phyloP scores from a whole-genome alignment of 53 echinoderm and acorn worm genomes.

The Paelopatides confundens region DNA sequence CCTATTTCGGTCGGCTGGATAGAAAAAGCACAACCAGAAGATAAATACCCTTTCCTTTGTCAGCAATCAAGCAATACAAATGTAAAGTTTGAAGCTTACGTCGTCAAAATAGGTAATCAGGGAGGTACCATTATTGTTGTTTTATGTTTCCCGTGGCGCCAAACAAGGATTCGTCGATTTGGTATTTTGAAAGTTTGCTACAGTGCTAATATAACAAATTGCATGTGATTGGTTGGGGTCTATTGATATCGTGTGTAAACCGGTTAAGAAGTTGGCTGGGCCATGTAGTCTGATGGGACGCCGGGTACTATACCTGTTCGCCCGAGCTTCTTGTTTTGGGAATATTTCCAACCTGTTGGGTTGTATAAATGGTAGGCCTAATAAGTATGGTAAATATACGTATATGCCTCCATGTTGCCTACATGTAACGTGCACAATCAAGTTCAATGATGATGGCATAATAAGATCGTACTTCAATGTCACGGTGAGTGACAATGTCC shows the following conservation, averaged over 20 bases:
- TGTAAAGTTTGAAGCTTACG: not conserved
- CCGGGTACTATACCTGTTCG: too few relatives aligned
- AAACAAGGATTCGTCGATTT: not conserved
- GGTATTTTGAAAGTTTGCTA: slow-evolving; percentile 23
- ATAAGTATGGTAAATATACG: too few relatives aligned
- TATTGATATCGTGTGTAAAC: too few relatives aligned
- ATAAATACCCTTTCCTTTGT: not conserved
- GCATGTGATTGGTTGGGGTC: not conserved
- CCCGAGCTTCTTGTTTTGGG: too few relatives aligned
- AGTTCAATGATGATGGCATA: too few relatives aligned
- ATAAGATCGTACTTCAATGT: too few relatives aligned
- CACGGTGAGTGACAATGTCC: too few relatives aligned
- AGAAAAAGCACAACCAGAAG: not conserved
- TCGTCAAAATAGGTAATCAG: not conserved
- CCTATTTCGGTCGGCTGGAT: not conserved
- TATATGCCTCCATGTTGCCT: too few relatives aligned
- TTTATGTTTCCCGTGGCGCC: slow-evolving; percentile 23
- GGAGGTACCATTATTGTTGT: slow-evolving; percentile 27
- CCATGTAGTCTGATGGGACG: not conserved
- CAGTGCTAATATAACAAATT: not conserved
- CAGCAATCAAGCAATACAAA: not conserved
- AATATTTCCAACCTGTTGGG: too few relatives aligned
- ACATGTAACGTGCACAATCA: too few relatives aligned
- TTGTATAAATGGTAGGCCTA: too few relatives aligned
- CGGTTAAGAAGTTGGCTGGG: too few relatives aligned